phyloP scores from a whole-genome alignment of 2,888 invertebrate genomes.

The Eurytoma adleriae region DNA sequence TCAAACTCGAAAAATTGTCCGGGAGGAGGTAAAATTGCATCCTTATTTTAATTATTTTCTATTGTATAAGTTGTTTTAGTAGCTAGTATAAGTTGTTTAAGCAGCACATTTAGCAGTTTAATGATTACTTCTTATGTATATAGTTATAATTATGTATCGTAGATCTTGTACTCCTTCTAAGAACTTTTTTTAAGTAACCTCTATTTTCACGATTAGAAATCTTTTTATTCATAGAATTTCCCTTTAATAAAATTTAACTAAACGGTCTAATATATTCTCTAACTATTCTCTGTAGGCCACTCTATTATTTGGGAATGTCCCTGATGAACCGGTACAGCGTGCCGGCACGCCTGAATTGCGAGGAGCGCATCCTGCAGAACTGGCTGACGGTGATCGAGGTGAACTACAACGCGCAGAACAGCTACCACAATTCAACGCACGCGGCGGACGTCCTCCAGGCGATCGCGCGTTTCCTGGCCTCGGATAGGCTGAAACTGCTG shows the following conservation, averaged over 20 bases:
- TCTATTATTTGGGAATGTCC: slow-evolving; percentile 92
- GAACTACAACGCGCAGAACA: slow-evolving; percentile 86
- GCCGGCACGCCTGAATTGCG: slow-evolving; percentile 88
- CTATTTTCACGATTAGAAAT: too few relatives aligned
- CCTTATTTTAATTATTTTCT: background rate
- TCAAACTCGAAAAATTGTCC: slow-evolving; percentile 91
- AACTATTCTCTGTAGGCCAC: slow-evolving; percentile 79
- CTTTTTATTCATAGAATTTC: too few relatives aligned
- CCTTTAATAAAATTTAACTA: too few relatives aligned
- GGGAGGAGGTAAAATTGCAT: slow-evolving; percentile 76
- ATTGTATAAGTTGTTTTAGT: slow-evolving; percentile 11
- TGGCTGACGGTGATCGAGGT: slow-evolving; percentile 95
- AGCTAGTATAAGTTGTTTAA: background rate
- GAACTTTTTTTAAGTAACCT: too few relatives aligned
- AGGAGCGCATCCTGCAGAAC: slow-evolving; percentile 89
- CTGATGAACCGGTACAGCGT: slow-evolving; percentile 93
- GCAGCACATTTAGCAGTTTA: too few relatives aligned
- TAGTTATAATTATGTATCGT: too few relatives aligned
- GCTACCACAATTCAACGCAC: slow-evolving; percentile 99
- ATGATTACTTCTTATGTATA: too few relatives aligned
- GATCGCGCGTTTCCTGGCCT: slow-evolving; percentile 94
- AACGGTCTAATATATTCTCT: too few relatives aligned
- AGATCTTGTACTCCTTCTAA: too few relatives aligned
- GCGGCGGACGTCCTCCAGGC: slow-evolving; percentile 98
- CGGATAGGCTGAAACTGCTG: slow-evolving; percentile 87